Evolutionary conservation across 2,888 invertebrate species (phyloP).

Genomic region (Tetragonula carbonaria): DNA sequence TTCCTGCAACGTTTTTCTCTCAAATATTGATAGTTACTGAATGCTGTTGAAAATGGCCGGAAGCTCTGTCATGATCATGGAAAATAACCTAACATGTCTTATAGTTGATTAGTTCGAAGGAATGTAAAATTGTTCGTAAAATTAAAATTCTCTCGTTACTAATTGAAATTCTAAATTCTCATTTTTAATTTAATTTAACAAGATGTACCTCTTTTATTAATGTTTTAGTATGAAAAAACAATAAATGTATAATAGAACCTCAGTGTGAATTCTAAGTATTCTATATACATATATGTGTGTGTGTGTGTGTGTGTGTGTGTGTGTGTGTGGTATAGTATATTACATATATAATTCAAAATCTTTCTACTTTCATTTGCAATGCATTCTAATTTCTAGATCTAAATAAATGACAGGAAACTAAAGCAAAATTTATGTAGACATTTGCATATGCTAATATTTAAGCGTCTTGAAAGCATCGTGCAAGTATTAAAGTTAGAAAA

Average conservation of each 20-base stretch:
- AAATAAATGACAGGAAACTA: not conserved
- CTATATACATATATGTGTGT: no score
- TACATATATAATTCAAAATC: not conserved
- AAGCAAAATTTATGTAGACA: slow-evolving; percentile 1
- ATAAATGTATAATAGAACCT: not conserved
- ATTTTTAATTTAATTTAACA: no score
- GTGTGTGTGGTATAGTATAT: not conserved
- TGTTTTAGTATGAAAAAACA: no score
- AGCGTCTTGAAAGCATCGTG: not conserved
- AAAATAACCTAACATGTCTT: not conserved
- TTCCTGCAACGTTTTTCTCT: slow-evolving; percentile 49
- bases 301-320: no score
- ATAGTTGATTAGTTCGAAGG: not conserved
- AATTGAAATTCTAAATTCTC: no score
- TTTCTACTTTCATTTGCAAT: not conserved
- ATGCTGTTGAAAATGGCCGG: slow-evolving; percentile 9
- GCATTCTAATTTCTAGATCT: not conserved
- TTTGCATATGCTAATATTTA: not conserved
- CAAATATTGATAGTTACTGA: slow-evolving; percentile 34
- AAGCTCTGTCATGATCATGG: not conserved
- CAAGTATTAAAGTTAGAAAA: not conserved
- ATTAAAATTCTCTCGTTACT: no score
- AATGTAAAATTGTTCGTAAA: not conserved
- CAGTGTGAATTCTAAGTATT: not conserved
- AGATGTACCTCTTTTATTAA: not conserved